phyloP scores from a whole-genome alignment of 2,113 vertebrate genomes.

The Alligator mississippiensis region DNA sequence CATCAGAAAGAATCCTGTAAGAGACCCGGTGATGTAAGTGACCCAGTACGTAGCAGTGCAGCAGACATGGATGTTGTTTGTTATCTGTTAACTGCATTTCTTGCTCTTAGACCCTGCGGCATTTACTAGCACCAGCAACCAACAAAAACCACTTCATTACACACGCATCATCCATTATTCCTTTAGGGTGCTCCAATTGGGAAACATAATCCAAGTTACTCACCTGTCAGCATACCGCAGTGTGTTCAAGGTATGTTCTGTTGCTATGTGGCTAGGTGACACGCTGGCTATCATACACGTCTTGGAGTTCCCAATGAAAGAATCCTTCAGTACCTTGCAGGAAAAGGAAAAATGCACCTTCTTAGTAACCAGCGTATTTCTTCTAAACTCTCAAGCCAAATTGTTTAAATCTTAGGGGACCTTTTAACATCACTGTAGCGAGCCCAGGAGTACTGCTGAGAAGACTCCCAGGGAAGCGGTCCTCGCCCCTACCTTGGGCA shows the following conservation, averaged over 20 bases:
- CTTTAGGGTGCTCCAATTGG: background rate
- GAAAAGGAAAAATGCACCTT: background rate
- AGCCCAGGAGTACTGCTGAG: too few relatives aligned
- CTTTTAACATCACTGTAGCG: background rate
- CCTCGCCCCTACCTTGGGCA: too few relatives aligned
- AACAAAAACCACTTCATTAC: background rate
- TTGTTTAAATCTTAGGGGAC: background rate
- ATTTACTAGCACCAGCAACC: background rate
- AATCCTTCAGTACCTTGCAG: constrained; percentile 90
- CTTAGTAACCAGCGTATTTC: background rate
- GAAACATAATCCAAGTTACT: constrained; percentile 37
- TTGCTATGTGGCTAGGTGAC: constrained; percentile 87
- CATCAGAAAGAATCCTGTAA: background rate
- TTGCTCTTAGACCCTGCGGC: background rate
- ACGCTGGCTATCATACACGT: constrained; percentile 96
- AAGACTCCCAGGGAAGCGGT: too few relatives aligned
- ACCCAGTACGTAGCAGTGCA: background rate
- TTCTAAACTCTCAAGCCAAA: background rate
- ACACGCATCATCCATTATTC: fast-evolving
- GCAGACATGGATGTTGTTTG: background rate
- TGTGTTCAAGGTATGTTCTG: constrained; percentile 92
- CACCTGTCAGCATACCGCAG: constrained; percentile 93
- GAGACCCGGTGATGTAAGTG: background rate
- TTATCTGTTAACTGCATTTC: background rate
- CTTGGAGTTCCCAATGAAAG: constrained; percentile 93